Base-by-base conservation (phyloP, 2,888 invertebrate genomes). In the Matsumyia berberina region DNA sequence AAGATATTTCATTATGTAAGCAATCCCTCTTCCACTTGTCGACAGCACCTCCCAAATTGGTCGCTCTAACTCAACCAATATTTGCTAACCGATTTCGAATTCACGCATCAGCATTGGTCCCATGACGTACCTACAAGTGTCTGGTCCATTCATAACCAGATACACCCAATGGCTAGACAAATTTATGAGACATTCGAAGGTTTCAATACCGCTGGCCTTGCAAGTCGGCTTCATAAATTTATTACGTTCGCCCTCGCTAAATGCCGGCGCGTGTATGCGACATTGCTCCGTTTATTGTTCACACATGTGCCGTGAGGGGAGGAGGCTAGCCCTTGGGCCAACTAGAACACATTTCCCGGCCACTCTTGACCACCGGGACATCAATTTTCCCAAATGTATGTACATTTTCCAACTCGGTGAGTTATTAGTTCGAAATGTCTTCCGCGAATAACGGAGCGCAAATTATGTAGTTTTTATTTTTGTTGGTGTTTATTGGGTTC, bases 401-500 rank as follows among this genome's bases (percentile, higher is more conserved):
- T n/a, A n/a, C n/a, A n/a, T n/a, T 51, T 33, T 29, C 11, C 24
- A 24, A 29, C 29, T 66, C 29, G n/a, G 51, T 9, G 17, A 44
- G 15, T 49, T 19, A 11, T 49, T 24, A 11, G 8, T 9, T 0
- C 4, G 60, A 15, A 37, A 70, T 37, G 46, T 62, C 46, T 70
- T 62, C 72, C 70, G 55, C 46, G 19, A 44, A 77, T 42, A 49
- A 2, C 15, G 8, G 5, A 58, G 37, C n/a, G n/a, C n/a, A 70
- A 53, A 57, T 74, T 74, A 69, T n/a, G n/a, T 80, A 81, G 76
- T 76, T 81, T 64, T 64, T 46, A 33, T 55, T 73, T 66, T n/a
- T n/a, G n/a, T n/a, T n/a, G n/a, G n/a, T n/a, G n/a, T n/a, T n/a
- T n/a, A n/a, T n/a, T 39, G 62, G 78, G 78, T 83, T 83, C 78